phyloP scores from a whole-genome alignment of 2,113 vertebrate genomes.

The Platysternon megacephalum region DNA sequence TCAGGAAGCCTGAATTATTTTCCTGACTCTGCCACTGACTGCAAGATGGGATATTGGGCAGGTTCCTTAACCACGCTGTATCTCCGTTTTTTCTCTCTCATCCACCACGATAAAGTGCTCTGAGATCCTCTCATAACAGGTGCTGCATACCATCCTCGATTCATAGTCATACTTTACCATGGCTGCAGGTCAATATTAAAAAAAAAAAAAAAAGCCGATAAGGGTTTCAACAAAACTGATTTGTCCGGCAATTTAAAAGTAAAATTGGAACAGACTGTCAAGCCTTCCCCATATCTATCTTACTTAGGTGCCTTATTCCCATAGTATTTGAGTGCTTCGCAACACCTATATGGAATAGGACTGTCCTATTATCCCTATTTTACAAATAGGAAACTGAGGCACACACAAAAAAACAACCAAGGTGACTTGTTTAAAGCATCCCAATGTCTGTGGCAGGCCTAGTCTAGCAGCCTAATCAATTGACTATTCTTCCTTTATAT shows the following conservation, averaged over 20 bases:
- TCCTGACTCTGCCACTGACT: neutral
- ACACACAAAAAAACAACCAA: neutral
- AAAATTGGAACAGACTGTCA: neutral
- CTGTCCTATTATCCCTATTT: neutral
- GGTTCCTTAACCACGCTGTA: neutral
- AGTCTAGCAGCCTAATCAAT: neutral
- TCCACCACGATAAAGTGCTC: neutral
- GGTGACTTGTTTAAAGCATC: neutral
- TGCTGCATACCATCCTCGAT: neutral
- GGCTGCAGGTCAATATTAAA: no score
- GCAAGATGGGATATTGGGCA: neutral
- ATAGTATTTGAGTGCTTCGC: neutral
- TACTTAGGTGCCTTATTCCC: neutral
- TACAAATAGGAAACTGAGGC: neutral
- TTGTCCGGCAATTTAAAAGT: neutral
- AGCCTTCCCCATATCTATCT: neutral
- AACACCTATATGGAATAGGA: neutral
- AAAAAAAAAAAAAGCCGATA: neutral
- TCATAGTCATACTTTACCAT: neutral
- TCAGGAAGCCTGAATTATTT: neutral
- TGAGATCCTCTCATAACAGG: neutral
- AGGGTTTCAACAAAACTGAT: neutral
- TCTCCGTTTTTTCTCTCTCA: neutral
- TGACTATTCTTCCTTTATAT: neutral
- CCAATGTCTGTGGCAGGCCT: neutral